Base-by-base conservation (phyloP, 2,113 vertebrate species). In the Hippocampus mohnikei region DNA sequence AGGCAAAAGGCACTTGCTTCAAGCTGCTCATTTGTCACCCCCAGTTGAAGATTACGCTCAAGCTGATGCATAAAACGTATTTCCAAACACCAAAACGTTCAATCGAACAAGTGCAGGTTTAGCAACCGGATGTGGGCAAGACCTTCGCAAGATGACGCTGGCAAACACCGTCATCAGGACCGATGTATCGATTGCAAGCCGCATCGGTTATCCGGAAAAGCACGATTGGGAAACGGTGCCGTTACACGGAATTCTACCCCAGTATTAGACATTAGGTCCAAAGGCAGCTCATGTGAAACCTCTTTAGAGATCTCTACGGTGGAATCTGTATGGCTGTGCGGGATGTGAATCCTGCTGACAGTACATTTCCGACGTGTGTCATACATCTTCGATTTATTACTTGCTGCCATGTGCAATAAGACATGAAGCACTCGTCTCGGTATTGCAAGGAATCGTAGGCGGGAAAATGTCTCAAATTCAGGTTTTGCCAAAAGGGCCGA, bases 341-440 rank as follows among this genome's bases (percentile, higher is more conserved):
- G 27, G 58, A 10, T 74, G 23, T 46, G 67, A 40, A 74, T 73
- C 3, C 23, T n/a, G 59, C 71, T 61, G 67, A 80, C 42, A 77
- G 8, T 18, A 71, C 27, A 53, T 41, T 52, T 66, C 44, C 6
- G 1, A 23, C 62, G 62, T 44, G 68, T 77, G 72, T 62, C 27
- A 69, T 52, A 50, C 11, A 44, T 2, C 7, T 20, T 41, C 40
- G 25, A 66, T 70, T 66, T 9, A 55, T 72, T 72, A 76, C 46
- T 65, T 78, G 80, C 75, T 67, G 58, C 42, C 71, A 74, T 67
- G 1, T 81, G 66, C 50, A 74, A 61, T 62, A 37, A 61, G 37
- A 56, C 60, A 67, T 0, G 0, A 21, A 56, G 23, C 44, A 16
- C 27, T 46, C 11, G 10, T 20, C 46, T 55, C 48, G 20, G 15